Evolutionary conservation across 2,888 invertebrate genomes (phyloP), one percentile per base, ranked within the genome.

Genomic region (Scaptomyza cyrtandrae): DNA sequence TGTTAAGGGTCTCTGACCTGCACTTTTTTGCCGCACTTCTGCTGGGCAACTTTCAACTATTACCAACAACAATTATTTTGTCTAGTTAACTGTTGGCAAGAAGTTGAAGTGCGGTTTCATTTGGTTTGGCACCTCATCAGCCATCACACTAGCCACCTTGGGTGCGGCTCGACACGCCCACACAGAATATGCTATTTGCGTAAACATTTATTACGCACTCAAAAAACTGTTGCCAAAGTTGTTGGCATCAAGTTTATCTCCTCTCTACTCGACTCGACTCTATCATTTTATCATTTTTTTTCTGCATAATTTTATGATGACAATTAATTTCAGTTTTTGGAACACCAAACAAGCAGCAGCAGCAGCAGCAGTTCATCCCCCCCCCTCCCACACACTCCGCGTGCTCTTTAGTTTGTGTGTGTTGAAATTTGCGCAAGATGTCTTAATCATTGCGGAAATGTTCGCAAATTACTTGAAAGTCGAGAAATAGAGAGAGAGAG

Each of bases 201-300:
- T 76, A 78, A 81, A 81, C 81, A 85, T 81, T 81, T 85, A 85
- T 85, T 78, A 81, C 85, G 73, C 82, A 81, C 81, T 85, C 65
- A 69, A 69, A 69, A 71, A 69, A 71, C 33, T 57, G 64, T 19
- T 64, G 58, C 48, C 79, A 83, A 83, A 76, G 62, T 83, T 80
- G 80, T n/a, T n/a, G n/a, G n/a, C 57, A 49, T 72, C 45, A 39
- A 39, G 14, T 39, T 39, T n/a, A n/a, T n/a, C n/a, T n/a, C n/a
- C 14, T 31, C 9, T 31, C 6, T 2, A 31, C 4, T 1, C 62
- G 69, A 65, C 83, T 72, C 37, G 69, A 65, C 83, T 72, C 37
- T 37, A 5, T 2, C n/a, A 2, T 52, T 62, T 39, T 0, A 3
- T 2, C 16, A 4, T 41, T 41, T 31, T 48, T 68, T 69, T 6